These are phyloP conservation scores for Pogona vitticeps DNA, from an alignment of 2,113 vertebrate genomes.

Conservation along the genomic window DNA sequence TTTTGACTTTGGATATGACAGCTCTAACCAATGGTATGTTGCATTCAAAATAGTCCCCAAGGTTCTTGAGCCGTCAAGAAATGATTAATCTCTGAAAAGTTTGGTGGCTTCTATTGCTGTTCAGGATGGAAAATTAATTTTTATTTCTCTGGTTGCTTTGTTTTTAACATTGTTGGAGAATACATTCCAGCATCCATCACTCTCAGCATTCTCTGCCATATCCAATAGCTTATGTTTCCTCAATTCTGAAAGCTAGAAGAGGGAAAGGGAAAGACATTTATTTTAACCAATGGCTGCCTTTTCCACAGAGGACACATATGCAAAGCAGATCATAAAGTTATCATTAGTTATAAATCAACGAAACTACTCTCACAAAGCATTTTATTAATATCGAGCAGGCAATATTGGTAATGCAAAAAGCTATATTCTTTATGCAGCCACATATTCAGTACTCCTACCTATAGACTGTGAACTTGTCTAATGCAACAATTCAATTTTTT, in stretches of 20 bases:
- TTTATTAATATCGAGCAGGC: conserved; percentile 34
- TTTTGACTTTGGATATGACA: no score
- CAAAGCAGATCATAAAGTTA: conserved; percentile 40
- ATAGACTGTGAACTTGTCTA: conserved; percentile 1
- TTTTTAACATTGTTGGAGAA: background rate
- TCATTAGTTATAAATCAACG: conserved; percentile 49
- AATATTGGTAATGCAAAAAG: conserved; percentile 9
- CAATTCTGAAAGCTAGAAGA: background rate
- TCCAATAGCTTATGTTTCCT: background rate
- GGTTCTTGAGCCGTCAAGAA: no score
- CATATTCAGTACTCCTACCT: background rate
- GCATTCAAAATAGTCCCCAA: no score
- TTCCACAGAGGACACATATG: conserved; percentile 9
- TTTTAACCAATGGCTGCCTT: conserved; percentile 23
- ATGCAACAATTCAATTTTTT: conserved; percentile 28
- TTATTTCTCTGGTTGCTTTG: background rate
- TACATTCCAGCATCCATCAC: background rate
- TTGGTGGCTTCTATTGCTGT: background rate
- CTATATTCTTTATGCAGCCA: background rate
- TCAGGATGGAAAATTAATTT: background rate
- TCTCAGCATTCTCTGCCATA: background rate
- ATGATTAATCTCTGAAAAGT: background rate
- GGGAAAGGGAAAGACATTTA: no score
- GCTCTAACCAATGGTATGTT: no score
- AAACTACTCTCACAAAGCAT: conserved; percentile 26